Evolutionary conservation across 2,888 invertebrate genomes (phyloP), one percentile per base, ranked within the genome.

Genomic region (Cetonia aurata): DNA sequence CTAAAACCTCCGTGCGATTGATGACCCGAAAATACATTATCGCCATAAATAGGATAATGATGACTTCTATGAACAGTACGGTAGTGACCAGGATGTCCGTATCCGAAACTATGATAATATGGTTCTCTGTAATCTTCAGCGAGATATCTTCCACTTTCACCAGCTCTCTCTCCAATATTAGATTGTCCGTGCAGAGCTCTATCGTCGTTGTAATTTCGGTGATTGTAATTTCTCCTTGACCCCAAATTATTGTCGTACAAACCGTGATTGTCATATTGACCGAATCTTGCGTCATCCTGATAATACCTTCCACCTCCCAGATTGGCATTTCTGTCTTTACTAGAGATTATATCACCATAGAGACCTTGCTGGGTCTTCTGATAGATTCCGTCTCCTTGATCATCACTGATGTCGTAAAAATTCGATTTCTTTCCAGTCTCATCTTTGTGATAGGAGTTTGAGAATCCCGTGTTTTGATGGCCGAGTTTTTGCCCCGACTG

Each of bases 371-470:
- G 76, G 15, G 80, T 82, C 67, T 83, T 82, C 12, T 80, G 79
- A 25, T 80, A 78, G 50, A 76, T 80, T 69, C 83, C 80, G 59
- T 81, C 84, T 9, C 85, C 86, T 73, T 85, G 83, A 62, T 87
- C 85, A 53, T 84, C 83, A 52, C 83, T 87, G 78, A 91, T 91
- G 77, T 92, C 91, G 77, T 89, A 92, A 82, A 87, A 92, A 31
- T 90, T 90, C 67, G 89, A 89, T 77, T 90, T 91, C 77, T 89
- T 90, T 0, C 90, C 91, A 6, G 89, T 89, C 79, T 92, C 91
- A 74, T 91, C 91, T 80, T 91, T 92, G 77, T 90, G 89, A 77
- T 91, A 92, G 12, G 88, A 88, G 77, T 91, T 91, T 75, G 88
- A 89, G 79, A 90, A 92, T 19, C 91, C 92, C 75, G 90, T 88